Evolutionary conservation across 2,113 vertebrate species (phyloP), one percentile per base, ranked within the genome.

Genomic region (Bos indicus): DNA sequence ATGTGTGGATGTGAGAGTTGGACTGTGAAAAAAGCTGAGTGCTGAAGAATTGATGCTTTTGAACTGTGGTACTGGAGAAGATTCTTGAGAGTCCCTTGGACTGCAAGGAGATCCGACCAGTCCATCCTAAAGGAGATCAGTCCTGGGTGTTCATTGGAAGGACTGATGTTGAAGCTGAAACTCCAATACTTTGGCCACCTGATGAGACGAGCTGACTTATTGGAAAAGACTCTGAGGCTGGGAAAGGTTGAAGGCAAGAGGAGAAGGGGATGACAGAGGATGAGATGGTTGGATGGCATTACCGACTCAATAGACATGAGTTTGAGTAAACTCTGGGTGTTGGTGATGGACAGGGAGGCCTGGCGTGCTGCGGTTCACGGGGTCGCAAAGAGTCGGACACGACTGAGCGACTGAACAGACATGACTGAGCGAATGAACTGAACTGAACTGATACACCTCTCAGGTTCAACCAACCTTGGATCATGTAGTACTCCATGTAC

Each of bases 341-440:
- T 67, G 33, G 33, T 33, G 62, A 64, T n/a, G 16, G 33, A 64
- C 3, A 67, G 62, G 33, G 62, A n/a, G 7, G 16, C 62, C 62
- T 67, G 16, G 33, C 0, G 1, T 62, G 60, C 60, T 15, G 28
- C 3, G 1, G 7, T 67, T 67, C 62, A 67, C 19, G 16, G 16
- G 33, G 7, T n/a, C 1, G 0, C 62, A 67, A 64, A 17, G 62
- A 67, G 16, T 67, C 2, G 0, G 33, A 67, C 33, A 67, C 0
- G 2, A 67, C 62, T 67, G 16, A 67, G 62, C 0, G 7, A 64
- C 62, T 64, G 62, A 64, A 64, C 33, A 40, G 40, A 40, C 40
- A 40, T 40, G 40, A 40, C 40, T 40, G 40, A 40, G 40, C 40
- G 40, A 40, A 4, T 64, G 30, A 64, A 64, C 59, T 60, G 59